Base-by-base conservation (phyloP, 2,113 vertebrate genomes). In the Brachyhypopomus gauderio region DNA sequence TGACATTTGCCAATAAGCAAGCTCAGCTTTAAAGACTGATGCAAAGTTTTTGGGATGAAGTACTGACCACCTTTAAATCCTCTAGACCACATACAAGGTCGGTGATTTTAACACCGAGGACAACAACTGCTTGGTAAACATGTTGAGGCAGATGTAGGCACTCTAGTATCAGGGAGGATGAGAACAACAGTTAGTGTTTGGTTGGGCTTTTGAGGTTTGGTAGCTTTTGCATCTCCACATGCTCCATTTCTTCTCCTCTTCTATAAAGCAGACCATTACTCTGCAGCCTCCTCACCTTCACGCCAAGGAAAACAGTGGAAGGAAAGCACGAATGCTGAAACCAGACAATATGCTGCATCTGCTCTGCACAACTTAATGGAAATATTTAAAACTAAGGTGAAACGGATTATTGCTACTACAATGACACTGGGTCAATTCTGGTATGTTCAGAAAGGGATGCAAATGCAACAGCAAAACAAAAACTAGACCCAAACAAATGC, bases 351-450 rank as follows among this genome's bases (percentile, higher is more conserved):
- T 41, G 45, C n/a, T 8, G 9, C 25, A 45, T 56, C 36, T 20
- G 12, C 30, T 27, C 60, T 73, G 63, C 36, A 70, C 52, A 75
- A 22, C 5, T 52, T 77, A 5, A 78, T 19, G 48, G 52, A 48
- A 25, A 80, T 74, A 27, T 67, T 79, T 56, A 52, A 62, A 74
- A 80, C 25, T 25, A 69, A n/a, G 38, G 23, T 59, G 60, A 72
- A 87, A 79, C 78, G 20, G 16, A 83, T 80, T 85, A 87, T 85
- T 87, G 86, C 86, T 87, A 87, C 83, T 60, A 55, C 75, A 75
- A 81, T 59, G 67, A 86, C 83, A 74, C 77, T 64, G 70, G 83
- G 80, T 85, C 83, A 58, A 23, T 63, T 36, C 59, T 36, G 62
- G 67, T 25, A 25, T 73, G 64, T 73, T 75, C 36, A 69, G 12